phyloP scores from a whole-genome alignment of 2,113 vertebrate species.

The Naja naja region DNA sequence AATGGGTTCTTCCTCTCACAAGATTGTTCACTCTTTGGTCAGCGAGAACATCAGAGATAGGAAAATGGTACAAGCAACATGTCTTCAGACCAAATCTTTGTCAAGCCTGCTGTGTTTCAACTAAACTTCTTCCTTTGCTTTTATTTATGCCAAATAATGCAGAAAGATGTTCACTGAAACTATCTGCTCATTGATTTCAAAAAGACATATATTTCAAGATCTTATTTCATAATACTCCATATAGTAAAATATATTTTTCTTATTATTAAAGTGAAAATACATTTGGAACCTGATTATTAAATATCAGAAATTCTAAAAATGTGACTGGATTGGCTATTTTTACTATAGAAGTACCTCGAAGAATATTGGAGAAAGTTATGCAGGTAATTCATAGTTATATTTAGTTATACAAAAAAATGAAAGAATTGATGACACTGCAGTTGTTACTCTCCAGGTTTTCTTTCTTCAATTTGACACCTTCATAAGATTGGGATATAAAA shows the following conservation, averaged over 20 bases:
- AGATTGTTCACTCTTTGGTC: background rate
- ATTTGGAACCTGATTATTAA: background rate
- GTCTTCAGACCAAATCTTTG: background rate
- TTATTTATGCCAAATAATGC: background rate
- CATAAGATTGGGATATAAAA: background rate
- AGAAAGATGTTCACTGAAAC: background rate
- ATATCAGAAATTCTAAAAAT: background rate
- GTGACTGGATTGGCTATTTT: background rate
- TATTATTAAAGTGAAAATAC: background rate
- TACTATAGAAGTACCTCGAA: background rate
- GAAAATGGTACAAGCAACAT: background rate
- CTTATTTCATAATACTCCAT: background rate
- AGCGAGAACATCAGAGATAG: background rate
- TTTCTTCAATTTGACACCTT: background rate
- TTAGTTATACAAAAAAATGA: background rate
- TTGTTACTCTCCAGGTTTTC: background rate
- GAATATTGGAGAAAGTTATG: background rate
- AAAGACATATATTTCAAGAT: background rate
- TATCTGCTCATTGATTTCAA: background rate
- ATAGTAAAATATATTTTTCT: background rate
- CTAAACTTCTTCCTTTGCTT: background rate
- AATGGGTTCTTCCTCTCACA: background rate
- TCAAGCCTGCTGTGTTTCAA: background rate
- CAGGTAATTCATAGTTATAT: background rate
- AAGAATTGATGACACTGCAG: background rate